Conservation (phyloP, 2,113 vertebrate genomes). For the Mola mola region DNA sequence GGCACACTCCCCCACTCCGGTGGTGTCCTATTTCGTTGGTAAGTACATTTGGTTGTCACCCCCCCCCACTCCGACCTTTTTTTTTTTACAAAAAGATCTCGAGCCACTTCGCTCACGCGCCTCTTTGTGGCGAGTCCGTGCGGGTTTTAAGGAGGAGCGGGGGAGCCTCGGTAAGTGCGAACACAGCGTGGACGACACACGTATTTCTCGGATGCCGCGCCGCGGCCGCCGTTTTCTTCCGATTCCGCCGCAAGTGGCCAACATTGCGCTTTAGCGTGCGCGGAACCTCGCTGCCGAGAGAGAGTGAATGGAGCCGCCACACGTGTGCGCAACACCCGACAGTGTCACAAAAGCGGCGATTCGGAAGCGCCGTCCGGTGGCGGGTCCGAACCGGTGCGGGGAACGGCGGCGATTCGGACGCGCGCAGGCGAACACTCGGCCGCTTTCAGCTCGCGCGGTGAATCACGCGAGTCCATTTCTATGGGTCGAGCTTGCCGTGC, state of each 20-base stretch:
- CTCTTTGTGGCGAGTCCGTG: constrained; percentile 28
- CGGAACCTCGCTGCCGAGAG: neutral
- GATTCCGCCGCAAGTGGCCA: neutral
- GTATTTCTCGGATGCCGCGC: no score
- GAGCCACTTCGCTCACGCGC: constrained; percentile 18
- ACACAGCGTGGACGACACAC: neutral
- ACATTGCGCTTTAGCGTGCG: neutral
- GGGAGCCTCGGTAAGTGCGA: constrained; percentile 50
- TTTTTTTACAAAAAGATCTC: constrained; percentile 2
- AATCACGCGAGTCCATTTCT: constrained; percentile 57
- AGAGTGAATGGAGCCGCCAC: constrained; percentile 50
- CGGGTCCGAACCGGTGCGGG: neutral
- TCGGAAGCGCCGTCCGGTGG: neutral
- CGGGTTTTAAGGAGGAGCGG: constrained; percentile 18
- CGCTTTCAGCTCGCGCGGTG: constrained; percentile 10
- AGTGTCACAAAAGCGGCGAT: constrained; percentile 28
- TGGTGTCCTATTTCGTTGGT: constrained; percentile 72
- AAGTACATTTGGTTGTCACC: constrained; percentile 56
- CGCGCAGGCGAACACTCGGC: neutral
- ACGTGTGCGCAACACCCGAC: constrained; percentile 56
- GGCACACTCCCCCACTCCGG: constrained; percentile 29
- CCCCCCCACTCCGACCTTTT: constrained; percentile 4
- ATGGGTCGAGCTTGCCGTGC: constrained; percentile 33
- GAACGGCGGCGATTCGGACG: neutral
- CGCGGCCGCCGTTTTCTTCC: neutral